A percentile compares a stretch with the other conserved stretches of the same genome.
phyloP scores from a whole-genome alignment of 2,888 invertebrate genomes.

The Fragum sueziense region DNA sequence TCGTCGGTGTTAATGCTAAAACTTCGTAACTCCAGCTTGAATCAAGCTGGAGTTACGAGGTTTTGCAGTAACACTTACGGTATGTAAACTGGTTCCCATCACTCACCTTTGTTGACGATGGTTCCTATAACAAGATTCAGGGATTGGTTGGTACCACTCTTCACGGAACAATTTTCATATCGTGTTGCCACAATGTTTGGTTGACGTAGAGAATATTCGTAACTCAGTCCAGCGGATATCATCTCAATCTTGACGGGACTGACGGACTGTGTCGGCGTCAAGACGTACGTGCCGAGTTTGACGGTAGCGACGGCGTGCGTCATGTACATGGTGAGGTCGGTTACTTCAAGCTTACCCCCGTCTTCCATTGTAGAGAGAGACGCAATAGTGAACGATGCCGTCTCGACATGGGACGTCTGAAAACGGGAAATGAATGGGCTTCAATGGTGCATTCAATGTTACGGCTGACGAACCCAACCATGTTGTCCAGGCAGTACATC shows the following conservation, averaged over 20 bases:
- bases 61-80: too few relatives aligned
- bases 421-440: background rate
- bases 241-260: constrained; percentile 8
- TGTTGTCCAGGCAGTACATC: too few relatives aligned
- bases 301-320: background rate
- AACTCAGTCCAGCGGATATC: background rate
- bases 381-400: background rate
- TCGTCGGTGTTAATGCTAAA: too few relatives aligned
- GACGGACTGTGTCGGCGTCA: background rate
- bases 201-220: background rate
- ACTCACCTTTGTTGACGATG: constrained; percentile 8
- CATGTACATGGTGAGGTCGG: background rate
- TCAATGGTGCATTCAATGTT: too few relatives aligned
- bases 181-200: background rate
- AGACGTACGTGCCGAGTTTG: background rate
- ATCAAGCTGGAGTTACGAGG: too few relatives aligned
- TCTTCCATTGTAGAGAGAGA: background rate
- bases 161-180: constrained; percentile 4
- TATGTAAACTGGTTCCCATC: background rate
- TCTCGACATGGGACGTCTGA: background rate
- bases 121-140: background rate
- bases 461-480: too few relatives aligned
- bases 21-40: too few relatives aligned
- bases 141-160: background rate
- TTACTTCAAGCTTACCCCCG: background rate